Evolutionary conservation across 2,888 invertebrate genomes (phyloP).

Genomic region (Lathronympha strigana): DNA sequence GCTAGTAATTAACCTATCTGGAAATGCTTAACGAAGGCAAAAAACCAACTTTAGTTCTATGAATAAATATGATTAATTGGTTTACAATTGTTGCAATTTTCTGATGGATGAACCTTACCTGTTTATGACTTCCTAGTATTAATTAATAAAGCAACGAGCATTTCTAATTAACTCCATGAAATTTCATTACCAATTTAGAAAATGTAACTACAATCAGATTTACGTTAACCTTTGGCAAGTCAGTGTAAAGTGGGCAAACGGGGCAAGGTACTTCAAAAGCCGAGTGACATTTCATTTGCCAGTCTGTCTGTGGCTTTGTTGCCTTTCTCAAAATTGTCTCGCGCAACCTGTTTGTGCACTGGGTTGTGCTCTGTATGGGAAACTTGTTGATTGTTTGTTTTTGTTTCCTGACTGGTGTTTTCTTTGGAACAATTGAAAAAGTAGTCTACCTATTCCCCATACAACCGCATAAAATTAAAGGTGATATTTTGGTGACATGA

Average conservation of each 20-base stretch:
- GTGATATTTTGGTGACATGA: no score
- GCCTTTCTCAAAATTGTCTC: constrained; percentile 29
- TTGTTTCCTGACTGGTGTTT: not conserved
- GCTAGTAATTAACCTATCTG: no score
- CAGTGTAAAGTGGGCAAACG: constrained; percentile 35
- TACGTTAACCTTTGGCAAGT: not conserved
- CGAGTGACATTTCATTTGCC: constrained; percentile 23
- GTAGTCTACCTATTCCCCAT: not conserved
- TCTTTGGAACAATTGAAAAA: not conserved
- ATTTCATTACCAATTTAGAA: not conserved
- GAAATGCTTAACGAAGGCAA: no score
- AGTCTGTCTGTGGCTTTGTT: constrained; percentile 16
- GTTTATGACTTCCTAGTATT: no score
- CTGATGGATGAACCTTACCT: no score
- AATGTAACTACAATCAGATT: not conserved
- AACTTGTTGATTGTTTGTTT: constrained; percentile 3
- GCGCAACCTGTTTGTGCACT: constrained; percentile 17
- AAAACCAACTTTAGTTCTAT: no score
- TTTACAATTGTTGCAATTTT: no score
- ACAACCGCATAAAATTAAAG: not conserved
- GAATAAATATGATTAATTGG: no score
- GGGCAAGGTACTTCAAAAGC: constrained; percentile 35
- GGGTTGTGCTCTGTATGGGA: constrained; percentile 8
- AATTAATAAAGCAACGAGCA: not conserved
- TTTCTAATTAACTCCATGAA: not conserved